Percentiles rank a stretch among this genome's conserved stretches.
phyloP scores from a whole-genome alignment of 2,888 invertebrate genomes.

The Girardia tigrina region DNA sequence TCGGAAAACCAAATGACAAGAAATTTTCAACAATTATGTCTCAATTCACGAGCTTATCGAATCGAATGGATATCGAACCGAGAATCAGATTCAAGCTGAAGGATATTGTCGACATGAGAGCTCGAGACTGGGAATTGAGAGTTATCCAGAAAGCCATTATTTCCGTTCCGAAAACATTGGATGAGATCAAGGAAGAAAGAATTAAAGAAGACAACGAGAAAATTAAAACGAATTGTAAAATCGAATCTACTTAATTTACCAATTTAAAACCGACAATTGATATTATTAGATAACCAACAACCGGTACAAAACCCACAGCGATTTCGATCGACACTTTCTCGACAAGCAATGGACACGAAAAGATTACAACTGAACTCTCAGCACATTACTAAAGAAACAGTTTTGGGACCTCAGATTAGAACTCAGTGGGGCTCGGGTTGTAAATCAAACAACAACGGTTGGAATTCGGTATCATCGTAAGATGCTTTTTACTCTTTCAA shows the following conservation, averaged over 20 bases:
- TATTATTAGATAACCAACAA: neutral
- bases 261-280: too few species aligned
- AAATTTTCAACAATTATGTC: neutral
- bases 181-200: slow-evolving; percentile 3
- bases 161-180: neutral
- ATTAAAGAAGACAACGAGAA: neutral
- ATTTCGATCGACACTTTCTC: neutral
- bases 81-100: slow-evolving; percentile 1
- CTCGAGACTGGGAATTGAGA: neutral
- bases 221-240: neutral
- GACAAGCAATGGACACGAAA: neutral
- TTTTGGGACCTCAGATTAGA: neutral
- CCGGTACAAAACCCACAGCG: neutral
- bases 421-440: neutral
- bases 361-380: neutral
- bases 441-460: neutral
- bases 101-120: neutral
- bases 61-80: neutral
- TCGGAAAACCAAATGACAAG: neutral
- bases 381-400: neutral
- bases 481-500: too few species aligned
- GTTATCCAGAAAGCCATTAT: neutral
- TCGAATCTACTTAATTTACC: neutral
- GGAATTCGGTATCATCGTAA: too few species aligned
- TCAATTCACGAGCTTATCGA: neutral